phyloP scores from a whole-genome alignment of 1,140 invertebrate genomes.

The Anadara kagoshimensis region DNA sequence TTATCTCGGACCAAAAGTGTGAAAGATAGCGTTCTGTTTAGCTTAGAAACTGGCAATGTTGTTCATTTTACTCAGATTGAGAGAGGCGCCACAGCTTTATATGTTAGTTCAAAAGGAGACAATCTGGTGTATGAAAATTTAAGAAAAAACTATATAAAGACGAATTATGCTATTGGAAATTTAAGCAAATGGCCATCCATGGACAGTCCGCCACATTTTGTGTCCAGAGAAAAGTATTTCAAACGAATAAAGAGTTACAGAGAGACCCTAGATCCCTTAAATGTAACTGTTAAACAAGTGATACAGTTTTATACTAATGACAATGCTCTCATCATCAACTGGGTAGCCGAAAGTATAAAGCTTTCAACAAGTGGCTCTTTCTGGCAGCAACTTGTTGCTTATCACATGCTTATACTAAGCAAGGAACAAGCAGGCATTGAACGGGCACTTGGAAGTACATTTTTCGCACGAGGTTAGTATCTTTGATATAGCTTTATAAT shows the following conservation, averaged over 20 bases:
- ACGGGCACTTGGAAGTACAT: conserved; percentile 51
- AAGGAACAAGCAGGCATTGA: conserved; percentile 59
- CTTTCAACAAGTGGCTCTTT: conserved; percentile 11
- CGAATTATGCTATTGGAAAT: conserved; percentile 17
- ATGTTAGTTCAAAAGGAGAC: conserved; percentile 42
- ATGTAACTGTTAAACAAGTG: conserved; percentile 28
- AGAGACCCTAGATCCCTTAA: neutral
- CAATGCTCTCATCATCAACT: conserved; percentile 41
- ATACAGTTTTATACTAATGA: conserved; percentile 46
- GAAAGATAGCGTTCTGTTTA: conserved; percentile 2
- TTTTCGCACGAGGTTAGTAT: conserved; percentile 48
- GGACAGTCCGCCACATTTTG: neutral
- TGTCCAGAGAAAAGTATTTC: conserved; percentile 8
- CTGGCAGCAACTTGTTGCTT: conserved; percentile 48
- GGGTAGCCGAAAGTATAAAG: conserved; percentile 39
- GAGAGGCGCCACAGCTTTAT: conserved; percentile 49
- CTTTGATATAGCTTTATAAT: too few relatives aligned
- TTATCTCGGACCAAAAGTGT: neutral
- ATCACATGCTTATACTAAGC: conserved; percentile 54
- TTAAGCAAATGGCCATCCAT: neutral
- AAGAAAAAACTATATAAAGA: conserved; percentile 8
- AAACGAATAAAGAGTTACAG: conserved; percentile 23
- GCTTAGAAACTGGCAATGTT: conserved; percentile 47
- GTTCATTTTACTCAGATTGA: conserved; percentile 57
- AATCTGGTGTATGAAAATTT: conserved; percentile 4